phyloP scores from a whole-genome alignment of 2,888 invertebrate genomes.

The Eristalis pertinax region DNA sequence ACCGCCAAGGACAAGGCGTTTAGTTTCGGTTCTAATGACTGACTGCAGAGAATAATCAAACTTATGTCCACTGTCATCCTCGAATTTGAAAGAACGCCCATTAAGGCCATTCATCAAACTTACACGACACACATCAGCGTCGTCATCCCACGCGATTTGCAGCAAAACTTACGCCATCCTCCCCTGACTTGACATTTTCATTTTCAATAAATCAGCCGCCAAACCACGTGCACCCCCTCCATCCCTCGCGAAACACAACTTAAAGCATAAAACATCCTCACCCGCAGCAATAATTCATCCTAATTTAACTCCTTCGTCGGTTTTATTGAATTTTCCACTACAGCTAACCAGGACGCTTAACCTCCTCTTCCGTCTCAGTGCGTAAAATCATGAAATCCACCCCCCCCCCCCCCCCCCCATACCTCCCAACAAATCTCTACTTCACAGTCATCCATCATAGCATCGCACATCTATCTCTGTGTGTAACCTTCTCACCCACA shows the following conservation, averaged over 20 bases:
- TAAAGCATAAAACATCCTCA: background rate
- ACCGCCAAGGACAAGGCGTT: too few species aligned
- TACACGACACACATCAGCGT: background rate
- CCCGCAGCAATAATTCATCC: conserved; percentile 36
- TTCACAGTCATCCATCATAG: conserved; percentile 53
- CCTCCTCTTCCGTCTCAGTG: conserved; percentile 63
- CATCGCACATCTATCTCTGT: conserved; percentile 28
- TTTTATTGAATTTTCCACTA: conserved; percentile 69
- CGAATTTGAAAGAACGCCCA: background rate
- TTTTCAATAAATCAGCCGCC: background rate
- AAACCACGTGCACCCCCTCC: background rate
- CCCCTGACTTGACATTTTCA: conserved; percentile 3
- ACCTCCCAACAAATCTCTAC: conserved; percentile 18
- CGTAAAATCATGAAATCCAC: conserved; percentile 57
- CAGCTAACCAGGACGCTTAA: conserved; percentile 60
- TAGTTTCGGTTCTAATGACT: too few species aligned
- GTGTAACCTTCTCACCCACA: background rate
- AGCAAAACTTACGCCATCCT: background rate
- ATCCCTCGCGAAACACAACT: background rate
- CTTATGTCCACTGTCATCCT: too few species aligned
- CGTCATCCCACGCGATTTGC: background rate
- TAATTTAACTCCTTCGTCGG: conserved; percentile 63
- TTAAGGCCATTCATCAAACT: background rate
- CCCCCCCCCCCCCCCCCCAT: background rate
- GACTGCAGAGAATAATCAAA: too few species aligned